These are phyloP conservation scores for Rhagoletis pomonella DNA, from an alignment of 1,140 invertebrate genomes.

Conservation along the genomic window DNA sequence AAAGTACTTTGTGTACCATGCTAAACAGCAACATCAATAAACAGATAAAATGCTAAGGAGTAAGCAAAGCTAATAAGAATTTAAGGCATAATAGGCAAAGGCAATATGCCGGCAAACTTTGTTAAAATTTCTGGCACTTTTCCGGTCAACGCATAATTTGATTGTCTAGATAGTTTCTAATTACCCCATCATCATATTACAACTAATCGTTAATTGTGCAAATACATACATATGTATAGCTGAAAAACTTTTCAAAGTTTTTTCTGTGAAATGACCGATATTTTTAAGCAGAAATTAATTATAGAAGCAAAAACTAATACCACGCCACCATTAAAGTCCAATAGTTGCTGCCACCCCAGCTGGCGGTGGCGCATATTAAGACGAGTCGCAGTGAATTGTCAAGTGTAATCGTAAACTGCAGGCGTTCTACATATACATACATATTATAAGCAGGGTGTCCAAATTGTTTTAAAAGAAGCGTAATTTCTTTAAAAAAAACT, in stretches of 20 bases:
- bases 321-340: background rate
- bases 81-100: background rate
- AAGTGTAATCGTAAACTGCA: conserved; percentile 45
- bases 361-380: background rate
- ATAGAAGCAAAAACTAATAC: background rate
- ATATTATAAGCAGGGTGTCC: too few species aligned
- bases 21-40: background rate
- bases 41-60: background rate
- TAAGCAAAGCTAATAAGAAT: background rate
- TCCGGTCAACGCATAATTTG: too few species aligned
- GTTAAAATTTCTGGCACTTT: too few species aligned
- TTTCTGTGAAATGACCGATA: background rate
- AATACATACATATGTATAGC: too few species aligned
- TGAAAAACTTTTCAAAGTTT: too few species aligned
- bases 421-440: background rate
- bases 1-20: background rate
- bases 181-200: too few species aligned
- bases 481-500: too few species aligned
- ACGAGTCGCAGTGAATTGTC: background rate
- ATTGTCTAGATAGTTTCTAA: too few species aligned
- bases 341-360: background rate
- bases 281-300: background rate
- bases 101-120: background rate
- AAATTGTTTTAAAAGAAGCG: too few species aligned
- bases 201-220: too few species aligned